These are phyloP conservation scores for Acanthornis magna DNA, from an alignment of 2,797 vertebrate species.

Conservation along the genomic window DNA sequence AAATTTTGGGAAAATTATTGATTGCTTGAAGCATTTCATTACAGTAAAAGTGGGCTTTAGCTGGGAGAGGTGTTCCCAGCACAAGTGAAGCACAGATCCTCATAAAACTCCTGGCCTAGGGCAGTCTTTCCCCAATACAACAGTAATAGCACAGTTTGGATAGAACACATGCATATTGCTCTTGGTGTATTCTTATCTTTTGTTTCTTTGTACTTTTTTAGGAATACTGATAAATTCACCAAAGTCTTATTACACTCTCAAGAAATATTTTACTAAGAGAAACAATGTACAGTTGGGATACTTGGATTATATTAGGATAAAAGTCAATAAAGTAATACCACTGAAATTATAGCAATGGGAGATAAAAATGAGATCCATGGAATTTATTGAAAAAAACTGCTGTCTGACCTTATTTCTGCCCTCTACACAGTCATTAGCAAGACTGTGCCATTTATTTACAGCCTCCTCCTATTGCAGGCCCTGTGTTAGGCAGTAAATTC, in stretches of 20 bases:
- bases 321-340: not conserved
- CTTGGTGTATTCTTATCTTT: not conserved
- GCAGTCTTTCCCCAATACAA: not conserved
- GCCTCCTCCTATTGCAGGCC: not conserved
- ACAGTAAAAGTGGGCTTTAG: not conserved
- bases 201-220: not conserved
- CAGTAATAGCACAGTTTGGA: not conserved
- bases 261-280: not conserved
- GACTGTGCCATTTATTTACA: not conserved
- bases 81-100: not conserved
- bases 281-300: not conserved
- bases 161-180: not conserved
- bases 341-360: not conserved
- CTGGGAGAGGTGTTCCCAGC: not conserved
- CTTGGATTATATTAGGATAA: not conserved
- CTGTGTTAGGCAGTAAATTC: not conserved
- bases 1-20: not conserved
- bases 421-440: not conserved
- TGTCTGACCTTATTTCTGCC: not conserved
- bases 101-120: not conserved
- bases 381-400: not conserved
- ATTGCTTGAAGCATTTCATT: not conserved
- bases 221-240: not conserved
- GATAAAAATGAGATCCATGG: not conserved
- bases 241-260: not conserved